Percentiles rank a stretch among this genome's conserved stretches.
phyloP scores from a whole-genome alignment of 2,797 vertebrate genomes.

The Cuniculus paca region DNA sequence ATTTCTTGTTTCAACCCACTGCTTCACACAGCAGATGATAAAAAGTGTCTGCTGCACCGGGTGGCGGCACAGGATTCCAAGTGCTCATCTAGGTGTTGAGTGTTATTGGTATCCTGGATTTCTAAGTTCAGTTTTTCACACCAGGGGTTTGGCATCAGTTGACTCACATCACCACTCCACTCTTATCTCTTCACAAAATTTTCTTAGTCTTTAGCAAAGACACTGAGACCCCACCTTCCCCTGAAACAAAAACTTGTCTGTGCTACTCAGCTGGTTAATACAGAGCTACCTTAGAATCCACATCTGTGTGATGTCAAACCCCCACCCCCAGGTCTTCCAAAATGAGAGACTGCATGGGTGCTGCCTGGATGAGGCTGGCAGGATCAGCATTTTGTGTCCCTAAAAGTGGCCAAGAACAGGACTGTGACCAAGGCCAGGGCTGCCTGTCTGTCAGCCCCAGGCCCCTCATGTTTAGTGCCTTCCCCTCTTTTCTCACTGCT shows the following conservation, averaged over 20 bases:
- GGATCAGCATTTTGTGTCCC: background rate
- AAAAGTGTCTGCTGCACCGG: background rate
- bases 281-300: background rate
- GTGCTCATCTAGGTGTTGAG: no score
- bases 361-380: background rate
- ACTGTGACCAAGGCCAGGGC: background rate
- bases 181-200: background rate
- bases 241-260: background rate
- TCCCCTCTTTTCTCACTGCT: fast-evolving
- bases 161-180: background rate
- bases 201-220: background rate
- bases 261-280: background rate
- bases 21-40: background rate
- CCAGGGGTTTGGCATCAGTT: background rate
- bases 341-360: background rate
- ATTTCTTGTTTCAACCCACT: background rate
- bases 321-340: background rate
- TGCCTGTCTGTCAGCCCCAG: background rate
- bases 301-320: background rate
- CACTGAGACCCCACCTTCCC: background rate
- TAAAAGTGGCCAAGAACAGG: background rate
- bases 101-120: background rate
- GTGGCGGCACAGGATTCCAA: fast-evolving
- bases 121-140: background rate
- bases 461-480: background rate